A percentile compares a stretch with the other conserved stretches of the same genome.
phyloP scores from a whole-genome alignment of 2,888 invertebrate genomes.

The Embidobia sp. region DNA sequence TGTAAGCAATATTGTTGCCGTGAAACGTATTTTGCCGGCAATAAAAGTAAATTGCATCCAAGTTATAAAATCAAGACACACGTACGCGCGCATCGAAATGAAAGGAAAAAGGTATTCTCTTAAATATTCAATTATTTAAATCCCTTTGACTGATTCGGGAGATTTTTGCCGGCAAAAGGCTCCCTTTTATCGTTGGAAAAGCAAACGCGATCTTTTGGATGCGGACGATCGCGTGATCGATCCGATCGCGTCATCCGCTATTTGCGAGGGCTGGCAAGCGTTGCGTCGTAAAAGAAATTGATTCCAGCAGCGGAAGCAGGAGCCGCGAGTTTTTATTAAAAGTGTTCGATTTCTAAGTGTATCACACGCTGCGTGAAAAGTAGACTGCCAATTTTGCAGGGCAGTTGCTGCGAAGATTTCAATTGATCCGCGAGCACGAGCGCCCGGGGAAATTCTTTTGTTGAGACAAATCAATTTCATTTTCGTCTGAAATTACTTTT shows the following conservation, averaged over 20 bases:
- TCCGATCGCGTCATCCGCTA: constrained; percentile 38
- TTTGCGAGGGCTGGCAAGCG: constrained; percentile 53
- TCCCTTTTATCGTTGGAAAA: constrained; percentile 29
- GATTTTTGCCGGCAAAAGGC: constrained; percentile 31
- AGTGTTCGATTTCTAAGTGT: constrained; percentile 61
- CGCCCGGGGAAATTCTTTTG: constrained; percentile 48
- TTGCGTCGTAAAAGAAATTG: constrained; percentile 64
- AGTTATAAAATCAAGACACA: constrained; percentile 53
- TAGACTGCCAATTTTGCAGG: constrained; percentile 55
- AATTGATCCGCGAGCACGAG: constrained; percentile 54
- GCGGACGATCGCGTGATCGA: constrained; percentile 46
- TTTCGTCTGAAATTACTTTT: constrained; percentile 39
- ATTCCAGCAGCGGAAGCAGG: constrained; percentile 49
- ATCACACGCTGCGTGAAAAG: constrained; percentile 60
- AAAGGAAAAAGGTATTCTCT: constrained; percentile 30
- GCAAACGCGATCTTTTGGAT: constrained; percentile 4
- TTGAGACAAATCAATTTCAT: constrained; percentile 55
- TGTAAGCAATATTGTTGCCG: constrained; percentile 47
- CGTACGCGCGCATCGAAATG: constrained; percentile 13
- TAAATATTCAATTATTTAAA: constrained; percentile 59
- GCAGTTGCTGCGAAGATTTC: constrained; percentile 59
- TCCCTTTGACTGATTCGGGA: constrained; percentile 50
- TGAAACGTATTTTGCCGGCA: constrained; percentile 41
- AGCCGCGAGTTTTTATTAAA: constrained; percentile 66
- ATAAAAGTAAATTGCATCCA: constrained; percentile 53